These are phyloP conservation scores for Acanthosepion pharaonis DNA, from an alignment of 2,888 invertebrate genomes.

Conservation along the genomic window DNA sequence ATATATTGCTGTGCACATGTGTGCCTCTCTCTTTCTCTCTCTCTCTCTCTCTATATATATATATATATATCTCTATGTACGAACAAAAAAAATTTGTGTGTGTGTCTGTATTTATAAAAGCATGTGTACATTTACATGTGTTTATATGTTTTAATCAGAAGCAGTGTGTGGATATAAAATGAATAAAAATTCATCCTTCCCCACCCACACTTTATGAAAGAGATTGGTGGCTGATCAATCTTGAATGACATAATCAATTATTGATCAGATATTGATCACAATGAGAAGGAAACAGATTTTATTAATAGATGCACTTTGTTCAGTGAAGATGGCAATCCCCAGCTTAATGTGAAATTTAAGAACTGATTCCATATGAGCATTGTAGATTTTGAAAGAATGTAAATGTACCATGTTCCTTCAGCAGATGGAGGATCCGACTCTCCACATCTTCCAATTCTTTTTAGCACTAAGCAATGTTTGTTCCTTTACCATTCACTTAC, in stretches of 20 bases:
- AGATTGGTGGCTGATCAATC: neutral
- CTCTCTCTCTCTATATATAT: too few relatives aligned
- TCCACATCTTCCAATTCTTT: too few relatives aligned
- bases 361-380: neutral
- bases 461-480: too few relatives aligned
- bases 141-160: neutral
- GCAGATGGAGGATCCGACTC: too few relatives aligned
- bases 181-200: neutral
- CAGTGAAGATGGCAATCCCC: neutral
- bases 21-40: too few relatives aligned
- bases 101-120: neutral
- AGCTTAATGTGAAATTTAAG: neutral
- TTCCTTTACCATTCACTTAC: too few relatives aligned
- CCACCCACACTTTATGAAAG: neutral
- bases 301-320: neutral
- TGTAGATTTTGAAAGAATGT: neutral
- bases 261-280: neutral
- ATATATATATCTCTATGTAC: too few relatives aligned
- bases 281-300: neutral
- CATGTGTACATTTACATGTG: neutral
- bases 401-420: neutral
- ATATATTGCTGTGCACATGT: too few relatives aligned
- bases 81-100: neutral
- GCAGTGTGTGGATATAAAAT: neutral
- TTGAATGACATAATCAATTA: neutral